These are phyloP conservation scores for Chiloscyllium punctatum DNA, from an alignment of 2,797 vertebrate species.

Conservation along the genomic window DNA sequence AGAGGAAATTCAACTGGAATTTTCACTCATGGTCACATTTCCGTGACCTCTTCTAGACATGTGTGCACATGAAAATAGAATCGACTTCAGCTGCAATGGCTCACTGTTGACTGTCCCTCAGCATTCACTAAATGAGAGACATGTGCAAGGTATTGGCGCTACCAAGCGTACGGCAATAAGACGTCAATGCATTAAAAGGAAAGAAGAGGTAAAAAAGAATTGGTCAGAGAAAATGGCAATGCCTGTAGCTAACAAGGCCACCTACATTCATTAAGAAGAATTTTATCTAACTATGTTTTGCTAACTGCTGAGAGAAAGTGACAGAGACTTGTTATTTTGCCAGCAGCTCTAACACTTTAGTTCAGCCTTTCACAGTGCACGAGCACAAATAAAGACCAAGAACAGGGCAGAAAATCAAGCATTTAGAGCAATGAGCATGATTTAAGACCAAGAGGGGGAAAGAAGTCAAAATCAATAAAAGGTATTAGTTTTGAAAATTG, in stretches of 20 bases:
- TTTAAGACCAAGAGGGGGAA: constrained; percentile 26
- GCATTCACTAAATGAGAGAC: not conserved
- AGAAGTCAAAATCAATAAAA: constrained; percentile 25
- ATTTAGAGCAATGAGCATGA: constrained; percentile 12
- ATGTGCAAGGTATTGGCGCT: not conserved
- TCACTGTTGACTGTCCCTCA: not conserved
- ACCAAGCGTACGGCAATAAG: not conserved
- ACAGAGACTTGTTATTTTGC: constrained; percentile 22
- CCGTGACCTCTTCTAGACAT: not conserved
- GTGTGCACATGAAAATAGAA: not conserved
- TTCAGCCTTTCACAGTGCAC: constrained; percentile 13
- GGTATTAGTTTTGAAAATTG: constrained; percentile 45
- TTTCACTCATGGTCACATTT: not conserved
- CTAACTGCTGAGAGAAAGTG: not conserved
- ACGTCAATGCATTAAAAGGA: not conserved
- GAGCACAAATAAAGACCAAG: constrained; percentile 18
- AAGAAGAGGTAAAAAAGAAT: not conserved
- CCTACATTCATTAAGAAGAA: not conserved
- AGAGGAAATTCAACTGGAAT: not conserved
- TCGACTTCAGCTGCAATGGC: not conserved
- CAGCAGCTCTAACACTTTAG: constrained; percentile 29
- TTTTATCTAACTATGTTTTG: not conserved
- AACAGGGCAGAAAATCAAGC: not conserved
- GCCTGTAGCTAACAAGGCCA: not conserved
- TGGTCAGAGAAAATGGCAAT: not conserved